A percentile compares a stretch with the other conserved stretches of the same genome.
Evolutionary conservation across 2,797 vertebrate genomes (phyloP).

Genomic region (Euphonia xanthogaster): DNA sequence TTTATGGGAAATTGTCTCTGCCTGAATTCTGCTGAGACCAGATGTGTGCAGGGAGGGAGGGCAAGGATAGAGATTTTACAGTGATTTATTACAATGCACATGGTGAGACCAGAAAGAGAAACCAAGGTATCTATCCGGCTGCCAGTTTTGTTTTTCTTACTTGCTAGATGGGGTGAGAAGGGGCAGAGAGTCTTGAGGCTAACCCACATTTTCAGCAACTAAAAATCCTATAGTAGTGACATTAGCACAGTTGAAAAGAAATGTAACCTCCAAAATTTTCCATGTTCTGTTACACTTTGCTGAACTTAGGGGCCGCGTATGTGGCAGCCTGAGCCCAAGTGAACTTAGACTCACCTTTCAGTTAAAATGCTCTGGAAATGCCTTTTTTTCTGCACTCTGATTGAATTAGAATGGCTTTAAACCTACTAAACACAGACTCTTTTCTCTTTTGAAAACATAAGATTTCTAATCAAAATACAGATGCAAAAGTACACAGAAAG

Average conservation of each 20-base stretch:
- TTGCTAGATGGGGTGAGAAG: not conserved
- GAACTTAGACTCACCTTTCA: conserved; percentile 50
- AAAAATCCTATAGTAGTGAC: not conserved
- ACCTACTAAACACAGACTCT: not conserved
- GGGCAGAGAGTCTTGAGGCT: not conserved
- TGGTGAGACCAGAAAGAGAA: not conserved
- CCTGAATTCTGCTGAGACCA: not conserved
- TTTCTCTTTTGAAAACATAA: conserved; percentile 39
- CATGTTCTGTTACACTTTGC: not conserved
- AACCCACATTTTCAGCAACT: not conserved
- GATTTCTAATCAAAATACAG: conserved; percentile 66
- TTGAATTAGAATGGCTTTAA: conserved; percentile 62
- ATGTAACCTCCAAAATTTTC: not conserved
- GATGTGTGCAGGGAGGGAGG: not conserved
- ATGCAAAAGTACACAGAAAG: conserved; percentile 35
- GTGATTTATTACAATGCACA: not conserved
- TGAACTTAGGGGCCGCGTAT: not conserved
- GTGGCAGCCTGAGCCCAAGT: not conserved
- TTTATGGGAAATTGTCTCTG: not conserved
- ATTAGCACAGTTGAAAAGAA: not conserved
- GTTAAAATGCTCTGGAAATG: conserved; percentile 15
- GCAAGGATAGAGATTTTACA: not conserved
- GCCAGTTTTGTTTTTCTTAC: not conserved
- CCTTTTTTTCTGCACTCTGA: conserved; percentile 22
- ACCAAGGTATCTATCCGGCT: not conserved